These are phyloP conservation scores for Spodoptera exigua DNA, from an alignment of 2,888 invertebrate genomes.

Conservation along the genomic window DNA sequence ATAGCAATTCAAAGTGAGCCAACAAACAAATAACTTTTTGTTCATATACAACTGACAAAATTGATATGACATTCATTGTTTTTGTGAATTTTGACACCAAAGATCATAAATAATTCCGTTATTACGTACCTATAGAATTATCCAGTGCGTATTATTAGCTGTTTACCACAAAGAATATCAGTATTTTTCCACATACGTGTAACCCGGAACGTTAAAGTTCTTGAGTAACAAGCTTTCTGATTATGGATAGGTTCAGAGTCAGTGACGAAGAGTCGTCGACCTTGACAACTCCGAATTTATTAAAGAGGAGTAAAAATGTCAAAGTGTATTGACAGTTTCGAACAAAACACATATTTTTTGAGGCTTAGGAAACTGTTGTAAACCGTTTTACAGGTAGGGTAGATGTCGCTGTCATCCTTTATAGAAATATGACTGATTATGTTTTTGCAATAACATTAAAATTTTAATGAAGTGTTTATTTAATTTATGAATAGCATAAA, in stretches of 20 bases:
- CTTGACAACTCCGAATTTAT: slow-evolving; percentile 31
- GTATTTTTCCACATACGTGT: slow-evolving; percentile 34
- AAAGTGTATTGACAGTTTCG: slow-evolving; percentile 16
- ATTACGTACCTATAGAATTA: background rate
- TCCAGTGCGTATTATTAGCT: slow-evolving; percentile 4
- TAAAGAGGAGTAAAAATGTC: slow-evolving; percentile 12
- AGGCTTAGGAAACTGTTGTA: too few relatives aligned
- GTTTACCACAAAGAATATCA: slow-evolving; percentile 11
- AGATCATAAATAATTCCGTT: slow-evolving; percentile 1
- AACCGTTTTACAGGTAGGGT: too few relatives aligned
- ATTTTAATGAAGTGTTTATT: too few relatives aligned
- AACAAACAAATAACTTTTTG: too few relatives aligned
- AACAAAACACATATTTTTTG: background rate
- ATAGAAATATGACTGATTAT: too few relatives aligned
- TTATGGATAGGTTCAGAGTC: slow-evolving; percentile 18
- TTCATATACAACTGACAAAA: background rate
- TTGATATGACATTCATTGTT: slow-evolving; percentile 10
- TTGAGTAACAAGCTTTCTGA: slow-evolving; percentile 31
- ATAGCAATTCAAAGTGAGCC: too few relatives aligned
- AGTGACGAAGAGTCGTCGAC: slow-evolving; percentile 33
- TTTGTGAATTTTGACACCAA: background rate
- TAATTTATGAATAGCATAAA: background rate
- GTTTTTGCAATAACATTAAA: too few relatives aligned
- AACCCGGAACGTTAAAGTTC: slow-evolving; percentile 35
- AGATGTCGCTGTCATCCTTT: too few relatives aligned